Percentiles rank a stretch among this genome's conserved stretches.
Evolutionary conservation across 2,888 invertebrate genomes (phyloP).

Genomic region (Calephelis perditalis): DNA sequence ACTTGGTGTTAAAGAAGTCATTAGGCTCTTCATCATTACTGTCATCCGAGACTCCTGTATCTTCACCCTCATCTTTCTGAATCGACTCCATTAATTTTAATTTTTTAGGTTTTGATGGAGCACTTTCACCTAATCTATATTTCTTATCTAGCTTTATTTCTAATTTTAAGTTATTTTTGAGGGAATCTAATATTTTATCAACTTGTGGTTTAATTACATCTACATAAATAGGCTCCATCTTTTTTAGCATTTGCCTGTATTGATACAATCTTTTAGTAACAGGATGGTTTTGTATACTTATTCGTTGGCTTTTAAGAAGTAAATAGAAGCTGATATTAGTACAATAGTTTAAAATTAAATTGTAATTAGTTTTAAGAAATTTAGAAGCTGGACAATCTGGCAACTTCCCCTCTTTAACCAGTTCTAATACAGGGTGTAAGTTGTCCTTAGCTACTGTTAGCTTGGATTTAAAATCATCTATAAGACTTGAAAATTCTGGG

Average conservation of each 20-base stretch:
- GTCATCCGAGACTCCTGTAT: conserved; percentile 64
- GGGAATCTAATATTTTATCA: conserved; percentile 78
- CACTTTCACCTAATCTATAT: conserved; percentile 46
- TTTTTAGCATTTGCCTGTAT: conserved; percentile 85
- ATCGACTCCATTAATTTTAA: conserved; percentile 59
- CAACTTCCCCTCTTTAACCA: conserved; percentile 80
- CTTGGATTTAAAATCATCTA: conserved; percentile 87
- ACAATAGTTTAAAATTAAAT: conserved; percentile 87
- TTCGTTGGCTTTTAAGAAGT: conserved; percentile 86
- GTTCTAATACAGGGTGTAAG: conserved; percentile 82
- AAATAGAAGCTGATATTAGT: conserved; percentile 92
- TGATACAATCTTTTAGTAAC: conserved; percentile 90
- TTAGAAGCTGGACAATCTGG: conserved; percentile 81
- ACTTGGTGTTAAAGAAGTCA: conserved; percentile 43
- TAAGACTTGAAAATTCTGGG: conserved; percentile 89
- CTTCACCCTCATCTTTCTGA: conserved; percentile 63
- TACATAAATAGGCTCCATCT: conserved; percentile 84
- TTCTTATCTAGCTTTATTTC: conserved; percentile 45
- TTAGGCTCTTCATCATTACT: conserved; percentile 59
- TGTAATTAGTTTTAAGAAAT: conserved; percentile 84
- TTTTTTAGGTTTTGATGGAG: conserved; percentile 52
- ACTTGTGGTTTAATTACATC: conserved; percentile 83
- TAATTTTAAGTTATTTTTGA: conserved; percentile 61
- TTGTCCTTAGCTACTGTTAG: conserved; percentile 81
- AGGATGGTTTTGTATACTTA: conserved; percentile 90